Evolutionary conservation across 2,797 vertebrate species (phyloP), one percentile per base, ranked within the genome.

Genomic region (Vireo griseus): DNA sequence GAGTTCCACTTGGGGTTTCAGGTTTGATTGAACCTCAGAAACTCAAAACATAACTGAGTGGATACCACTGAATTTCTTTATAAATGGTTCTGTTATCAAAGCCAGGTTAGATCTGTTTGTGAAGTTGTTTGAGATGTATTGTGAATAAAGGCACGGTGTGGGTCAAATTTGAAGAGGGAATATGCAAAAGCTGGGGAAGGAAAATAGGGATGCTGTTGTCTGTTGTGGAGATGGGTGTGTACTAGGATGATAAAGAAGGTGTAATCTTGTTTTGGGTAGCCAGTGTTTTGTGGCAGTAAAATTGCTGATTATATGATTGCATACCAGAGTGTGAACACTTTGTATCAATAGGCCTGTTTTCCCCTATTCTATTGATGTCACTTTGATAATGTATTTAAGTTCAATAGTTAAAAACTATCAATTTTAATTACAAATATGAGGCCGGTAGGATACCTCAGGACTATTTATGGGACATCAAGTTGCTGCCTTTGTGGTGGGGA

Each of bases 1-100:
- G 71, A 73, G 50, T 88, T 93, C 95, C 73, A 55, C 52, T 91
- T 61, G 66, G 78, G 80, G 51, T 96, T 92, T 77, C 72, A 75
- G 50, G 22, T 95, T 88, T 77, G 33, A 61, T 94, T 86, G 77
- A 81, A 90, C 71, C 79, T 87, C 85, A 89, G 78, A 55, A 76
- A 94, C 77, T 94, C 65, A 94, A 83, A 95, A 22, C 63, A 71
- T 45, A 92, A 86, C 72, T 87, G 47, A 78, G 57, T 76, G 37
- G 50, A 83, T 93, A 84, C 72, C 74, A 71, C 58, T 71, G 68
- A 85, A 71, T 90, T 88, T 92, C 40, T 92, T 82, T 73, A 28
- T 21, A 80, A 54, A 51, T 31, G 17, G 21, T 18, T 85, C 50
- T 90, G 47, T 52, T 76, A 25, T 42, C 58, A 59, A 68, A 91